phyloP scores from a whole-genome alignment of 2,888 invertebrate genomes.

The Ormia ochracea region DNA sequence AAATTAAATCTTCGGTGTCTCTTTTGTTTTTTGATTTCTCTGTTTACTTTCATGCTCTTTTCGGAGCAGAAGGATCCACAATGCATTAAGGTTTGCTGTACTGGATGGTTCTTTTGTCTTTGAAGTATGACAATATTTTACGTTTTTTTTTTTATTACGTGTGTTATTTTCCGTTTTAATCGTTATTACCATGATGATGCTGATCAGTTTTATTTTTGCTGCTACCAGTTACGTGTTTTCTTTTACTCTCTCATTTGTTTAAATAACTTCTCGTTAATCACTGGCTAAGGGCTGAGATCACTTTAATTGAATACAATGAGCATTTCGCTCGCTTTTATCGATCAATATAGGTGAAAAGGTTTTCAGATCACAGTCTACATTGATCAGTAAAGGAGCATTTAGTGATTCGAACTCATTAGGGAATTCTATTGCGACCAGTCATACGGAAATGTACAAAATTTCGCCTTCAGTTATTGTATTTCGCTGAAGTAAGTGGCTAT shows the following conservation, averaged over 20 bases:
- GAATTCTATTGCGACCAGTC: too few species aligned
- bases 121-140: constrained; percentile 36
- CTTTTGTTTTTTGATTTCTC: neutral
- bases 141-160: constrained; percentile 49
- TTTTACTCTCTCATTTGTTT: constrained; percentile 45
- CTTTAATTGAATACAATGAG: neutral
- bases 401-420: too few species aligned
- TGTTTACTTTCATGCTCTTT: neutral
- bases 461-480: too few species aligned
- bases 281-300: neutral
- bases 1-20: neutral
- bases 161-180: constrained; percentile 61
- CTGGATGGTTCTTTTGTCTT: neutral
- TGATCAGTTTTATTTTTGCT: constrained; percentile 48
- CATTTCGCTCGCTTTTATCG: too few species aligned
- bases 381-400: too few species aligned
- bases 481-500: too few species aligned
- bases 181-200: constrained; percentile 41
- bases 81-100: neutral
- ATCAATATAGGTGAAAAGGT: too few species aligned
- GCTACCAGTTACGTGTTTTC: constrained; percentile 56
- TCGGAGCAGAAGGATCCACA: constrained; percentile 7
- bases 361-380: too few species aligned
- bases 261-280: constrained; percentile 36
- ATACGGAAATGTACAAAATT: too few species aligned